Conservation (phyloP, 2,888 invertebrate genomes). For the Oscheius sp. region DNA sequence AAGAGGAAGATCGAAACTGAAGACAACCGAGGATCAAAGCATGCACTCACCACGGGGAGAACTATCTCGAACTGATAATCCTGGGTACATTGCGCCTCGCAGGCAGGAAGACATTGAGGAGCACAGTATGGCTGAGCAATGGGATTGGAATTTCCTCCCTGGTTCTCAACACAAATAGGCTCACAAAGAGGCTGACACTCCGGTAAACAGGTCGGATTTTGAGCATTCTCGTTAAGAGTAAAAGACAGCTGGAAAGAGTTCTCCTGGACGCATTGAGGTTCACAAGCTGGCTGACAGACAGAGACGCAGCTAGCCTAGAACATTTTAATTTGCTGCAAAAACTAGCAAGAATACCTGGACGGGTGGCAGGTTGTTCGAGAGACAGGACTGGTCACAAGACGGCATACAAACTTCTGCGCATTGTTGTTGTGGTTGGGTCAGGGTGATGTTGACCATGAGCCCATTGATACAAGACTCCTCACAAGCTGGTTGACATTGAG, state of each 20-base stretch:
- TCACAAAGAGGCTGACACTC: conserved; percentile 41
- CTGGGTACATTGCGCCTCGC: conserved; percentile 49
- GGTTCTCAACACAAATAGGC: conserved; percentile 32
- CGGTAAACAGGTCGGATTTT: conserved; percentile 27
- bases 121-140: conserved; percentile 42
- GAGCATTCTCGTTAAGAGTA: conserved; percentile 4
- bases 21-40: not conserved
- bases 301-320: conserved; percentile 5
- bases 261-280: conserved; percentile 33
- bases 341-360: not conserved
- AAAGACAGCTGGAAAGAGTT: conserved; percentile 24
- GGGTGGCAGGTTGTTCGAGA: not conserved
- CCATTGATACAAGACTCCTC: conserved; percentile 14
- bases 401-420: conserved; percentile 26
- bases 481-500: conserved; percentile 36
- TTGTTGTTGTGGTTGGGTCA: conserved; percentile 5
- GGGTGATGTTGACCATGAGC: conserved; percentile 11
- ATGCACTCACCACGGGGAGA: conserved; percentile 39
- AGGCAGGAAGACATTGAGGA: conserved; percentile 52
- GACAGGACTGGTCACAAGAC: conserved; percentile 25
- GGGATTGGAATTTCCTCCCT: not conserved
- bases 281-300: conserved; percentile 37
- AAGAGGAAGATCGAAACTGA: not conserved
- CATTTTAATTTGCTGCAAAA: not conserved
- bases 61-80: conserved; percentile 59